Conservation (phyloP, 2,797 vertebrate species). For the Alectoris magna region DNA sequence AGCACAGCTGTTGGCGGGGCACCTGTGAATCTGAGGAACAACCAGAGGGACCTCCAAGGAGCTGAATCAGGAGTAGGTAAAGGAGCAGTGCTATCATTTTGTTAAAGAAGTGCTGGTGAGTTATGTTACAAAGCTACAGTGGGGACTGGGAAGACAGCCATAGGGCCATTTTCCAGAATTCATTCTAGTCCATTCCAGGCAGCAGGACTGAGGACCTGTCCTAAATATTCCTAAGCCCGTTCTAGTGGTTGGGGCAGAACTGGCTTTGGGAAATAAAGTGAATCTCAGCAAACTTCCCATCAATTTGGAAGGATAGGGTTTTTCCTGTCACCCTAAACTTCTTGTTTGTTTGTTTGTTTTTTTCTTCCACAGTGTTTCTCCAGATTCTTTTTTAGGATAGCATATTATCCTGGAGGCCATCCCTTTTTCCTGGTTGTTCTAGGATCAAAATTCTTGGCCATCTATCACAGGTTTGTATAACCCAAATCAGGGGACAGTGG, state of each 20-base stretch:
- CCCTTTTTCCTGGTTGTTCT: not conserved
- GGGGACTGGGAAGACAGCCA: not conserved
- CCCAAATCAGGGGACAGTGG: not conserved
- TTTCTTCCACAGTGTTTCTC: not conserved
- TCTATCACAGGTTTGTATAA: not conserved
- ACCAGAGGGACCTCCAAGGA: not conserved
- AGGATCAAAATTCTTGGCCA: not conserved
- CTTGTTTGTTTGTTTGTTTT: not conserved
- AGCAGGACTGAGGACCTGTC: not conserved
- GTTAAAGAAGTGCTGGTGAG: not conserved
- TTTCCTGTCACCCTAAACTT: not conserved
- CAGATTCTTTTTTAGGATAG: not conserved
- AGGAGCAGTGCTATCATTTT: not conserved
- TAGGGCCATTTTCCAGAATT: not conserved
- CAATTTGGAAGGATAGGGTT: not conserved
- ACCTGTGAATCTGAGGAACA: not conserved
- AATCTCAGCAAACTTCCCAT: not conserved
- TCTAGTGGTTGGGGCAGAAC: not conserved
- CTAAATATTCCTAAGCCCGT: not conserved
- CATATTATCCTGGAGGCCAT: not conserved
- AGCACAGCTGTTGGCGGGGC: not conserved
- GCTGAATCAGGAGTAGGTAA: not conserved
- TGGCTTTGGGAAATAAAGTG: not conserved
- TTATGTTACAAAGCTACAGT: fast-evolving
- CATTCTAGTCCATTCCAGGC: not conserved